Evolutionary conservation across 2,888 invertebrate species (phyloP), one percentile per base, ranked within the genome.

Genomic region (Yponomeuta sedellus): DNA sequence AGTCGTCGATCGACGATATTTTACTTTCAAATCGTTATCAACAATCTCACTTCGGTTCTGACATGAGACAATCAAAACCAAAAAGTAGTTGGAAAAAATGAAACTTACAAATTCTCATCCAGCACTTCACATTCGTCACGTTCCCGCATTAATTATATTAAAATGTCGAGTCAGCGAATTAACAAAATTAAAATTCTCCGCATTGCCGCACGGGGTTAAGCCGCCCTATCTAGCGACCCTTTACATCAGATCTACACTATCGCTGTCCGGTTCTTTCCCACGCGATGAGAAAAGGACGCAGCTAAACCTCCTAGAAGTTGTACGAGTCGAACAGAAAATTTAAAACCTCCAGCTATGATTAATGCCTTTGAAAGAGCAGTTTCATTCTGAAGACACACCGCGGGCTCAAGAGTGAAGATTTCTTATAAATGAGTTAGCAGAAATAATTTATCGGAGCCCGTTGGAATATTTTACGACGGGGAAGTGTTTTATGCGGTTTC

Each of bases 331-430:
- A 25, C 22, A 34, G 34, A 6, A 63, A 64, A 64, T 57, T 57
- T 64, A 64, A 57, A 57, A 64, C 25, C 64, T 57, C 57, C 10
- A 12, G 56, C 57, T 11, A 57, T 56, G 64, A 64, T 64, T 64
- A 57, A 64, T 64, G 64, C 64, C 28, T 64, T 64, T 56, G 64
- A 64, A 64, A 64, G 64, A 64, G 64, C 64, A 64, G 64, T 64
- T 63, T 64, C 57, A 25, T 64, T 64, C 19, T 34, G 10, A 44
- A 64, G 34, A 56, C 64, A 28, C 57, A 44, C 40, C 25, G 63
- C 39, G 40, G 44, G 63, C 63, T 12, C 44, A 52, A 52, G 44
- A 40, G 40, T 40, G 22, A 44, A 44, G 44, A 63, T 44, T 34
- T 34, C n/a, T 63, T 20, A 63, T 63, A 63, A 63, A 63, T 63